Base-by-base conservation (phyloP, 2,797 vertebrate species). In the Epinephelus coioides region DNA sequence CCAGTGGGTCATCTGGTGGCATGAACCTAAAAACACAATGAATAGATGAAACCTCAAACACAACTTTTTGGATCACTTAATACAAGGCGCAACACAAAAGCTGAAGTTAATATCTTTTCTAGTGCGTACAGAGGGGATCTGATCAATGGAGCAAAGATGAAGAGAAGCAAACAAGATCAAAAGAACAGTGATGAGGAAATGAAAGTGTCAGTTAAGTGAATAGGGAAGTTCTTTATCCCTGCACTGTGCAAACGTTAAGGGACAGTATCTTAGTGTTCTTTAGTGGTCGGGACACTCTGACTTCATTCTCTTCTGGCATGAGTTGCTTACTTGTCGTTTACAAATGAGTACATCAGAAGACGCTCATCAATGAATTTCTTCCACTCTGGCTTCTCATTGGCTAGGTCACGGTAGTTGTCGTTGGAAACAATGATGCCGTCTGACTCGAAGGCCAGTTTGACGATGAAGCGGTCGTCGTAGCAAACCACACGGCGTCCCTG, bases 281-380 rank as follows among this genome's bases (percentile, higher is more conserved):
- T 47, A 44, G 9, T 19, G 13, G 15, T 63, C 44, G 0, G 14
- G 59, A 46, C 34, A 43, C 14, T n/a, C 0, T 61, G 11, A 43
- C 9, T 43, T 40, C 0, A 0, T 43, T 12, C 40, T 43, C 40
- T 0, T 43, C 9, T 11, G 40, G 9, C 40, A 43, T 1, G 11
- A 43, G 40, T 43, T 56, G 40, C 98, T 97, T 95, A 99, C 98
- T 99, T 99, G 96, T 99, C 98, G 71, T 99, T 99, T 77, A 99
- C 98, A 87, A 99, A 99, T 2, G 98, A 99, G 91, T 99, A 99
- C 98, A 99, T 99, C 81, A 99, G 94, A 76, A 99, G 93, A 43
- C 98, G 96, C 70, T 99, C 97, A 43, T 99, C 98, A 57, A 99
- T 98, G 92, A 99, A 99, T 87, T 97, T 99, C 95, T 98, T 99